Percentiles rank a stretch among this genome's conserved stretches.
Conservation (phyloP, 1,140 invertebrate genomes). For the Bombus consobrinus region DNA sequence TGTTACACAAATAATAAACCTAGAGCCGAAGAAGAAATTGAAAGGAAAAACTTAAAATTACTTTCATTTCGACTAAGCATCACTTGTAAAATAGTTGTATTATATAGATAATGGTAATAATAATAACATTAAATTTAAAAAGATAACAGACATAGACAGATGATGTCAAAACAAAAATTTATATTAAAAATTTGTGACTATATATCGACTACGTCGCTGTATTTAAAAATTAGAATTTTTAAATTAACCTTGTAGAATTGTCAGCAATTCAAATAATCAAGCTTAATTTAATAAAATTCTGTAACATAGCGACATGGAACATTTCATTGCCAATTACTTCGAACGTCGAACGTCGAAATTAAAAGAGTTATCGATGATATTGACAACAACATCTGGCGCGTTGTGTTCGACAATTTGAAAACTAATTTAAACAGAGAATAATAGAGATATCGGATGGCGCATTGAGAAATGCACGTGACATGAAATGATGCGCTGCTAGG, state of each 20-base stretch:
- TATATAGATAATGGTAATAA: no score
- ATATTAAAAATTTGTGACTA: not conserved
- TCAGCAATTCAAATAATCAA: not conserved
- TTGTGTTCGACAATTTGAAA: conserved; percentile 10
- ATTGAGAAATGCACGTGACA: conserved; percentile 3
- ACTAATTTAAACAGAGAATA: conserved; percentile 16
- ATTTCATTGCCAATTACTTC: not conserved
- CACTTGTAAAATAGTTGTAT: no score
- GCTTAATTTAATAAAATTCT: not conserved
- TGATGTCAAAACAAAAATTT: no score
- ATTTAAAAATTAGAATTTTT: not conserved
- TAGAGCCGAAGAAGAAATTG: no score
- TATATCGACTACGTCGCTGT: not conserved
- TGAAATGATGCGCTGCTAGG: not conserved
- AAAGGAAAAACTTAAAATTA: no score
- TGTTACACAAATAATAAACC: no score
- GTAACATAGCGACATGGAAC: not conserved
- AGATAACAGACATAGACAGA: no score
- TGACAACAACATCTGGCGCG: not conserved
- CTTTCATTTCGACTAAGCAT: no score
- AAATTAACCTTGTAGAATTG: not conserved
- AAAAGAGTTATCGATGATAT: conserved; percentile 8
- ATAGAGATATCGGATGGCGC: not conserved
- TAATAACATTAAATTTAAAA: no score
- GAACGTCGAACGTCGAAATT: not conserved